A percentile compares a stretch with the other conserved stretches of the same genome.
phyloP scores from a whole-genome alignment of 2,113 vertebrate genomes.

The Archilochus colubris region DNA sequence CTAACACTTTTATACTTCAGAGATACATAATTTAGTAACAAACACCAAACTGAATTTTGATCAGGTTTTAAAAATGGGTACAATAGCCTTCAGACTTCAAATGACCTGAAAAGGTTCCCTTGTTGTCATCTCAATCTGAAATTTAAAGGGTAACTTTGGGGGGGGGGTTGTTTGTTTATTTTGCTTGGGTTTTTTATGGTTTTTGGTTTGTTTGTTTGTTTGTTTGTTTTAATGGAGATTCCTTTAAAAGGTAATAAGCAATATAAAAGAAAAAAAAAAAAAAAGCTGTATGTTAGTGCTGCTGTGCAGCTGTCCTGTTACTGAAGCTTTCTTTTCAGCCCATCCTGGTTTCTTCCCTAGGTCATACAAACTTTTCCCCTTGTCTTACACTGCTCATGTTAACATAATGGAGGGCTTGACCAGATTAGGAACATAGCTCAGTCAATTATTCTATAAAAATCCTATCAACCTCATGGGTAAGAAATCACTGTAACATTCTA shows the following conservation, averaged over 20 bases:
- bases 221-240: slow-evolving; percentile 38
- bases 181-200: too few relatives aligned
- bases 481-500: neutral
- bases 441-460: neutral
- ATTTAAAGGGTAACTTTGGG: slow-evolving; percentile 31
- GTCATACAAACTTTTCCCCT: neutral
- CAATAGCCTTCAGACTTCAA: slow-evolving; percentile 77
- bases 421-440: neutral
- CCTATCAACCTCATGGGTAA: neutral
- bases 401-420: neutral
- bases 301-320: neutral
- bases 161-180: neutral
- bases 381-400: neutral
- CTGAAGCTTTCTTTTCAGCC: neutral
- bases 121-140: slow-evolving; percentile 63
- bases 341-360: neutral
- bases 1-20: slow-evolving; percentile 80
- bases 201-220: too few relatives aligned
- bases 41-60: slow-evolving; percentile 81
- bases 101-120: slow-evolving; percentile 74
- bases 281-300: slow-evolving; percentile 51
- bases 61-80: slow-evolving; percentile 75
- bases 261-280: slow-evolving; percentile 15
- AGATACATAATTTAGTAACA: slow-evolving; percentile 85
- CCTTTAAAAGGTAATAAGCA: slow-evolving; percentile 64